Percentiles rank a stretch among this genome's conserved stretches.
These are phyloP conservation scores for Amphiduros pacificus DNA, from an alignment of 2,888 invertebrate genomes.

Conservation along the genomic window DNA sequence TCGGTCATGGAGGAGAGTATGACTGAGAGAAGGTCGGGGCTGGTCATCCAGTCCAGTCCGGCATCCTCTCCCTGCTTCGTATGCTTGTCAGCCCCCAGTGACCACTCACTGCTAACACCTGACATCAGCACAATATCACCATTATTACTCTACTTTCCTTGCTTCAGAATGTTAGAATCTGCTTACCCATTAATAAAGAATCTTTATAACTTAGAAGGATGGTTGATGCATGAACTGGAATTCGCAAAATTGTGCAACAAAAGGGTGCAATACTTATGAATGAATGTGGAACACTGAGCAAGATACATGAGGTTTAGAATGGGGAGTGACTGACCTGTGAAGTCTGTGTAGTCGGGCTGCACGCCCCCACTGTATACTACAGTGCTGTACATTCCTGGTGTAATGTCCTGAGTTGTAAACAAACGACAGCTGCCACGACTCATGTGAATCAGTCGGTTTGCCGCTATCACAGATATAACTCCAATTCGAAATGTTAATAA, in stretches of 20 bases:
- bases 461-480: constrained; percentile 50
- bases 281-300: too few relatives aligned
- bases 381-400: constrained; percentile 37
- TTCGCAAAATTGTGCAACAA: too few relatives aligned
- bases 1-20: constrained; percentile 43
- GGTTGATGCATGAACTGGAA: neutral
- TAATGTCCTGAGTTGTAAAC: constrained; percentile 44
- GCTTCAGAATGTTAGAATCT: too few relatives aligned
- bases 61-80: constrained; percentile 20
- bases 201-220: neutral
- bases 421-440: constrained; percentile 35
- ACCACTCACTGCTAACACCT: neutral
- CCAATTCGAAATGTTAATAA: constrained; percentile 45
- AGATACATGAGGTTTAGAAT: too few relatives aligned
- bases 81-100: constrained; percentile 18
- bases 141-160: too few relatives aligned
- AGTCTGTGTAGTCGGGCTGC: constrained; percentile 26
- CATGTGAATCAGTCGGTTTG: constrained; percentile 43
- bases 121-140: too few relatives aligned
- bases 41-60: constrained; percentile 43
- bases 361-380: constrained; percentile 44
- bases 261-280: too few relatives aligned
- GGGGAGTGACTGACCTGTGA: constrained; percentile 29
- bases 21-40: constrained; percentile 42
- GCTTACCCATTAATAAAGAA: too few relatives aligned